Percentiles rank a stretch among this genome's conserved stretches.
Evolutionary conservation across 2,113 vertebrate genomes (phyloP).

Genomic region (Verasper variegatus): DNA sequence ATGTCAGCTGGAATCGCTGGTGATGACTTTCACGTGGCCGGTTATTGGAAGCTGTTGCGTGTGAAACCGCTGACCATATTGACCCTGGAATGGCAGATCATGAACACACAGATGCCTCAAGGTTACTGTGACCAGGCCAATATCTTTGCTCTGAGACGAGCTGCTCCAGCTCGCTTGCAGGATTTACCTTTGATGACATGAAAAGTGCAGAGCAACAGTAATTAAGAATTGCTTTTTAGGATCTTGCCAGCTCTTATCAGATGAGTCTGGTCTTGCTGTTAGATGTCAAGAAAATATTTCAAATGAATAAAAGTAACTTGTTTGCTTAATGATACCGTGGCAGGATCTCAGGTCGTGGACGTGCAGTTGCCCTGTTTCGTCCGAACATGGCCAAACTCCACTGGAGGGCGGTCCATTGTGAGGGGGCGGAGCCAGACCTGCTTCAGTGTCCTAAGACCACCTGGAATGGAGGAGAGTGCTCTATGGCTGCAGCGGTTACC

Average conservation of each 20-base stretch:
- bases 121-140: neutral
- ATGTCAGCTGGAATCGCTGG: slow-evolving; percentile 47
- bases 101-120: slow-evolving; percentile 26
- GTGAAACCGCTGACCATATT: slow-evolving; percentile 32
- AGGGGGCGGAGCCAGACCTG: slow-evolving; percentile 87
- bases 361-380: slow-evolving; percentile 78
- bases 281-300: slow-evolving; percentile 2
- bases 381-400: slow-evolving; percentile 81
- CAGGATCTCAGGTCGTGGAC: slow-evolving; percentile 86
- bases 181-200: neutral
- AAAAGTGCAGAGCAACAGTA: neutral
- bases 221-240: neutral
- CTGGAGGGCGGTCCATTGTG: slow-evolving; percentile 87
- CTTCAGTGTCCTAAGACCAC: slow-evolving; percentile 85
- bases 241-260: neutral
- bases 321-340: slow-evolving; percentile 25
- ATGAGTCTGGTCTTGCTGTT: neutral
- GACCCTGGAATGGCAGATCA: slow-evolving; percentile 23
- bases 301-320: neutral
- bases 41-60: slow-evolving; percentile 58
- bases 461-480: slow-evolving; percentile 85
- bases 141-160: neutral
- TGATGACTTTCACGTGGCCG: slow-evolving; percentile 54
- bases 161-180: neutral
- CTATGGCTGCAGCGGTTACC: slow-evolving; percentile 85